Base-by-base conservation (phyloP, 1,140 invertebrate species). In the Eubasilissa regina region DNA sequence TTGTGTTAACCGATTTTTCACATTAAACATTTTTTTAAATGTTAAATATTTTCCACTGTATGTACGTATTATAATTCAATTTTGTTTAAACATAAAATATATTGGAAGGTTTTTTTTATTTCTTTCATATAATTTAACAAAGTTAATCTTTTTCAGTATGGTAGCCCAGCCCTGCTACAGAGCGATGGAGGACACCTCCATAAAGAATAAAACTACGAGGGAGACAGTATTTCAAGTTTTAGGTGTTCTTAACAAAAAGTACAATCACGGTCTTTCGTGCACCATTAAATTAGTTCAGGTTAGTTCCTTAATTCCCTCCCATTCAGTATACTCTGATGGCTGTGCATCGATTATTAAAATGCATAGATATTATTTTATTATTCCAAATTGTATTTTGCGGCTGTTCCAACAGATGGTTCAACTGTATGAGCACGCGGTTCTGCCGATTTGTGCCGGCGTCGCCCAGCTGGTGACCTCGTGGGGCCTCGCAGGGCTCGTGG, bases 221-320 rank as follows among this genome's bases (percentile, higher is more conserved):
- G 92, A 94, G 80, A 92, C 92, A 10, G 90, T 96, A 0, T 91
- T 94, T 85, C 92, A 96, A 89, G 93, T 97, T 77, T 86, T 97
- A 58, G 95, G 94, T 17, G 90, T 92, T n/a, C 89, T 96, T 19
- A 92, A 97, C 21, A 96, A 96, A 84, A 92, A 91, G 55, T 96
- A 95, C 85, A 95, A 95, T 83, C 95, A 97, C 88, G 92, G 91
- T 0, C 89, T 93, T 15, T 91, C 90, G 53, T 94, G 92, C 83
- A 89, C 91, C 43, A 90, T 93, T 25, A 92, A 92, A 87, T 87
- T 93, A 80, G 91, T 93, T 77, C 92, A 93, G 90, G 92, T 93
- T 87, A 80, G 15, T 66, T 15, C 45, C 6, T 7, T 44, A 9
- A 35, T 10, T 45, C 13, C 13, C 12, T 12, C 17, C 53, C 19